These are phyloP conservation scores for Drosophila affinis DNA, from an alignment of 2,888 invertebrate genomes.

Conservation along the genomic window DNA sequence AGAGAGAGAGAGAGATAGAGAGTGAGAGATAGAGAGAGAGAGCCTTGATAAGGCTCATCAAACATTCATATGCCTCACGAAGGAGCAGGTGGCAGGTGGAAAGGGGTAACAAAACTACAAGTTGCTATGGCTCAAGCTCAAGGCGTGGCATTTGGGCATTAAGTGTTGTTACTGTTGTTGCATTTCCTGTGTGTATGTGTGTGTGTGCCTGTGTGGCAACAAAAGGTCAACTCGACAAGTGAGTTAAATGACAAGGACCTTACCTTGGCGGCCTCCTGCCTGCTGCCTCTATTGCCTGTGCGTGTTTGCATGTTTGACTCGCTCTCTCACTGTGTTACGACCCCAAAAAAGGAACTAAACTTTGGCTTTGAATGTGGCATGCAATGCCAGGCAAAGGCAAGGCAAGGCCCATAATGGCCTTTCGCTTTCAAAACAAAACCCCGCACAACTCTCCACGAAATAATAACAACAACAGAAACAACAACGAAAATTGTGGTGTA, in stretches of 20 bases:
- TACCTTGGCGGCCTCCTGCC: slow-evolving; percentile 50
- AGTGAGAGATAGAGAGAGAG: not conserved
- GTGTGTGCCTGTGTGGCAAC: slow-evolving; percentile 37
- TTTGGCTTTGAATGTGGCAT: slow-evolving; percentile 57
- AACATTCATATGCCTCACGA: slow-evolving; percentile 52
- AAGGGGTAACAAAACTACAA: slow-evolving; percentile 29
- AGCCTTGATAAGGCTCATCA: slow-evolving; percentile 68
- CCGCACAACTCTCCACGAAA: slow-evolving; percentile 45
- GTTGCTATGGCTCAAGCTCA: slow-evolving; percentile 57
- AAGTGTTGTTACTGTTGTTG: slow-evolving; percentile 38
- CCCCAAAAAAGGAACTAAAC: slow-evolving; percentile 56
- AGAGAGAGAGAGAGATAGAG: not conserved
- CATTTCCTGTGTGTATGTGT: slow-evolving; percentile 9
- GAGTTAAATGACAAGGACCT: slow-evolving; percentile 77
- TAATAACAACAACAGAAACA: slow-evolving; percentile 1
- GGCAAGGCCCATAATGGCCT: slow-evolving; percentile 69
- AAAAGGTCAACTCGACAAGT: slow-evolving; percentile 72
- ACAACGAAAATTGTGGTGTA: slow-evolving; percentile 1
- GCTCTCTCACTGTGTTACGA: slow-evolving; percentile 50
- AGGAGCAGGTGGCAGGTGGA: not conserved
- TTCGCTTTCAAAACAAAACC: slow-evolving; percentile 72
- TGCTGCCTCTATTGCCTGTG: slow-evolving; percentile 40
- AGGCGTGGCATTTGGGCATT: slow-evolving; percentile 71
- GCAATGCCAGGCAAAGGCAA: slow-evolving; percentile 51
- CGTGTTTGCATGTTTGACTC: slow-evolving; percentile 70